Evolutionary conservation across 2,797 vertebrate species (phyloP).

Genomic region (Molossus molossus): DNA sequence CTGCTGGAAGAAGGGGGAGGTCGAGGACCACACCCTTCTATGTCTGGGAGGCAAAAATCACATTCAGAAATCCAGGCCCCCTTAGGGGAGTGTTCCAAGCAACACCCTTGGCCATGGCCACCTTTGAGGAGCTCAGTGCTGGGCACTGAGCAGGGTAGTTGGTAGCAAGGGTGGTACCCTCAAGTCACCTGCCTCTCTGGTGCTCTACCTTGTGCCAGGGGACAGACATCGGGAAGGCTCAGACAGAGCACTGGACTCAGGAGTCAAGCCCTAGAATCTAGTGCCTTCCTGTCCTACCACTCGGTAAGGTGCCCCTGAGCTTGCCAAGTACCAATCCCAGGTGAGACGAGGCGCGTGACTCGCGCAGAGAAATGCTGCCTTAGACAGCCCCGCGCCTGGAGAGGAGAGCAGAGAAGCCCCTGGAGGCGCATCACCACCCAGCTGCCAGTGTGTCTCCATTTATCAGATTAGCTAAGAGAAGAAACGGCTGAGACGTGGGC

Average conservation of each 20-base stretch:
- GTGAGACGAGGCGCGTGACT: not conserved
- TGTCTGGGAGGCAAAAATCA: too few species aligned
- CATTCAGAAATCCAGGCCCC: not conserved
- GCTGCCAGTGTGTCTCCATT: not conserved
- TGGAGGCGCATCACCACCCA: fast-evolving
- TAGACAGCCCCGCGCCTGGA: not conserved
- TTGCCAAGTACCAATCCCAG: not conserved
- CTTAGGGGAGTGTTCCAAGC: fast-evolving
- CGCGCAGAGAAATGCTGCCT: not conserved
- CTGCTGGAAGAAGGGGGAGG: not conserved
- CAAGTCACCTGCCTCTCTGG: not conserved
- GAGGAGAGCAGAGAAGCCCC: not conserved
- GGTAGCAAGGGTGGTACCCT: not conserved
- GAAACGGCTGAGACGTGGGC: not conserved
- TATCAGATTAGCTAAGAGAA: not conserved
- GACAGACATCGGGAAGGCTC: not conserved
- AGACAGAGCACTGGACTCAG: not conserved
- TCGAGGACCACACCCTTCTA: not conserved
- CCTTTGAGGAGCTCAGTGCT: not conserved
- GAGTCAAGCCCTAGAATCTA: not conserved
- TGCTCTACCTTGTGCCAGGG: not conserved
- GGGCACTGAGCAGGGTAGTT: not conserved
- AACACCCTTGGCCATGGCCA: fast-evolving
- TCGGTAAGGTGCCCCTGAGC: not conserved
- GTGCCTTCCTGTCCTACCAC: not conserved